Evolutionary conservation across 2,888 invertebrate genomes (phyloP), one percentile per base, ranked within the genome.

Genomic region (Meta bourneti): DNA sequence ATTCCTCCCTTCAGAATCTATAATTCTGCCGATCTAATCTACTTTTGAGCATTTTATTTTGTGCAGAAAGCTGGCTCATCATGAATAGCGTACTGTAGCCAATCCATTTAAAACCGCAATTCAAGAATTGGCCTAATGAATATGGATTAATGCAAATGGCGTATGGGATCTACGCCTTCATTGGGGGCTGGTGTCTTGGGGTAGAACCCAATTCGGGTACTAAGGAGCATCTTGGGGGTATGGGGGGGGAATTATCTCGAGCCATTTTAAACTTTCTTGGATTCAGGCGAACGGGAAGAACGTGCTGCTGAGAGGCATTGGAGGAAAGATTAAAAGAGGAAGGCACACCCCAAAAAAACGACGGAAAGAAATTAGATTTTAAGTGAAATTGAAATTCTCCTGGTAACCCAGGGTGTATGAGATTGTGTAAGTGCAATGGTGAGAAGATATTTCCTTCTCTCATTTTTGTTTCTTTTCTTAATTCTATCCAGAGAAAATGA

Each of bases 131-230:
- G 20, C 34, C 83, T 83, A 91, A 91, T 91, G 87, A 91, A 91
- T 87, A 91, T 91, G 91, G 91, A 91, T 91, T 87, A 91, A 91
- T 87, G 91, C 91, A 91, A 91, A 91, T 91, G 72, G 69, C 87
- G 20, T 87, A 70, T 75, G 90, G 85, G 90, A 90, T 75, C 85
- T 61, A 72, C 71, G 49, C 34, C 34, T 78, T 71, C 48, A 20
- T 11, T n/a, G 78, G 89, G n/a, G 75, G 48, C 6, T 7, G 20
- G 5, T 16, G 7, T 52, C 52, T 20, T 7, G n/a, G 78, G 19
- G 78, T 11, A 61, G 16, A 61, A 61, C 34, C 34, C 34, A 34
- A 72, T 72, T 72, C 4, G 72, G 80, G 8, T 78, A 48, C 48
- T 48, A 69, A 20, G 11, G 80, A 61, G 54, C 61, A 79, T 72